phyloP scores from a whole-genome alignment of 2,797 vertebrate genomes.

The Scolopax rusticola region DNA sequence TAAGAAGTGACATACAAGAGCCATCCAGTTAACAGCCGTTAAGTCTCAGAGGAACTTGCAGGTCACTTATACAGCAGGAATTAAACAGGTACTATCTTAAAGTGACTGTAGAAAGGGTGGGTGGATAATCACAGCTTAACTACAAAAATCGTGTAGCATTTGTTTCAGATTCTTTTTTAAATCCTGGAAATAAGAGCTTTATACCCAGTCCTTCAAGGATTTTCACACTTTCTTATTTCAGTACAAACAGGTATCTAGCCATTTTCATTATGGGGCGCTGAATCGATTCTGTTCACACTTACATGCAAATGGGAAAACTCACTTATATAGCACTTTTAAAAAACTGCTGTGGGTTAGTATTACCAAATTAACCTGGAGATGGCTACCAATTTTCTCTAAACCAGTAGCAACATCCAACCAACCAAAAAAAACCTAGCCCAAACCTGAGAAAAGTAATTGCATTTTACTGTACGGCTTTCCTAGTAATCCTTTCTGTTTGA shows the following conservation, averaged over 20 bases:
- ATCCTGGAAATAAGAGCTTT: background rate
- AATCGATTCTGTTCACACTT: background rate
- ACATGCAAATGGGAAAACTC: background rate
- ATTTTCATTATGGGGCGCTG: background rate
- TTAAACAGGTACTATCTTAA: background rate
- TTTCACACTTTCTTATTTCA: background rate
- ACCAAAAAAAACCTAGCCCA: background rate
- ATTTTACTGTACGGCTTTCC: background rate
- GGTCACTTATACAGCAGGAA: background rate
- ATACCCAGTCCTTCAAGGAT: background rate
- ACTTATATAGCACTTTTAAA: background rate
- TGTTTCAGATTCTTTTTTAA: background rate
- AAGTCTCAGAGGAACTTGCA: background rate
- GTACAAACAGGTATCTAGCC: background rate
- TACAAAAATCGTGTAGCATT: background rate
- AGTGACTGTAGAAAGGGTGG: background rate
- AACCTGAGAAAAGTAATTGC: background rate
- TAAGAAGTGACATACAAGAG: background rate
- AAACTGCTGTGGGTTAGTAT: background rate
- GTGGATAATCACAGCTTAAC: background rate
- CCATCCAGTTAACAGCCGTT: background rate
- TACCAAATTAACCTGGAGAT: background rate
- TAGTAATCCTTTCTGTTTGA: background rate
- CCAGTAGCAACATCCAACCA: rapidly evolving
- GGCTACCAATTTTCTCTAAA: background rate